Conservation (phyloP, 2,797 vertebrate genomes). For the Pterois miles region DNA sequence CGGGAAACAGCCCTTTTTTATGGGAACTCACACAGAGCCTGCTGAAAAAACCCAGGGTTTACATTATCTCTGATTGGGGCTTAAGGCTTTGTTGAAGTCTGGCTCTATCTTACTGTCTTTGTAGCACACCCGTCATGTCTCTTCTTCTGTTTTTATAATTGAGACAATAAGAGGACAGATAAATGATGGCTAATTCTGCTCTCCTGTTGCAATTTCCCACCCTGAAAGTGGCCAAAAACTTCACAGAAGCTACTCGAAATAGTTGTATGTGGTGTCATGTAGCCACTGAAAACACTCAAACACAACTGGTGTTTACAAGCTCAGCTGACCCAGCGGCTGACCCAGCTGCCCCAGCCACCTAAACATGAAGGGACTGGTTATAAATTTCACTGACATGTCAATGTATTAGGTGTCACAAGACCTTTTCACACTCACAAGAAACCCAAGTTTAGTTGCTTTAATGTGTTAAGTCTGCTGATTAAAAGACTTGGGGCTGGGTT, state of each 20-base stretch:
- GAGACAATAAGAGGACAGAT: background rate
- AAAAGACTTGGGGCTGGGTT: background rate
- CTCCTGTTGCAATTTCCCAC: slow-evolving; percentile 3
- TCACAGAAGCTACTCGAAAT: slow-evolving; percentile 1
- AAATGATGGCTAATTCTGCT: background rate
- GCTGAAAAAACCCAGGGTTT: background rate
- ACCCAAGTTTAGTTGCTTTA: background rate
- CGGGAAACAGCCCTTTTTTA: background rate
- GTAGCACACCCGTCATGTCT: background rate
- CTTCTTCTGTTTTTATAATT: background rate
- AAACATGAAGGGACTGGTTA: background rate
- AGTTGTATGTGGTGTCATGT: background rate
- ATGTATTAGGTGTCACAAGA: background rate
- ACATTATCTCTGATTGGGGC: background rate
- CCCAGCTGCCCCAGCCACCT: background rate
- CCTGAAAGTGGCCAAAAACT: background rate
- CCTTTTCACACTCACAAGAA: background rate
- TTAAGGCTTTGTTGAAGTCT: background rate
- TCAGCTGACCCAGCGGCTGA: background rate
- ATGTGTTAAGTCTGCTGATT: background rate
- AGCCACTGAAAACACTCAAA: slow-evolving; percentile 16
- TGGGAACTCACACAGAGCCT: background rate
- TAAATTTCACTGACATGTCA: background rate
- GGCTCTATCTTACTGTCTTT: too few relatives aligned
- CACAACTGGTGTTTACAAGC: background rate